Evolutionary conservation across 2,797 vertebrate genomes (phyloP), one percentile per base, ranked within the genome.

Genomic region (Brachymystax lenok): DNA sequence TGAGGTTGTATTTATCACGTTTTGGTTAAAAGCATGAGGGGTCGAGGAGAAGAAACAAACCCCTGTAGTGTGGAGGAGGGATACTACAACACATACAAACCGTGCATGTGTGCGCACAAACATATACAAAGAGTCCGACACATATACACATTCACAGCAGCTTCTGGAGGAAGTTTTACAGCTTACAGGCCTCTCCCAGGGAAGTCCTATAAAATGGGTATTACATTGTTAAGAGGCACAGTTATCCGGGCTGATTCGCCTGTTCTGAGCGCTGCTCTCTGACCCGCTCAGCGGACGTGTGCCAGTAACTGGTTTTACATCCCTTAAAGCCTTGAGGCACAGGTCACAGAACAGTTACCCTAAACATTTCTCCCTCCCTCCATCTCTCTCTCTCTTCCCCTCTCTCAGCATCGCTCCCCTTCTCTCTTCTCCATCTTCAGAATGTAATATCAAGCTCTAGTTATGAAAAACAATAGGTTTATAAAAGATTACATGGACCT

Each of bases 161-260:
- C 78, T 77, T 80, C 63, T 78, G 72, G 71, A 79, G 82, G 80
- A 83, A 80, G 79, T 79, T 80, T 83, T 87, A 82, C 80, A 83
- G 76, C 77, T 79, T 80, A 69, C 76, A 76, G 76, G 52, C 68
- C 59, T 80, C 80, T 80, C 76, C 77, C 74, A 74, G 74, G 78
- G 78, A 81, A 85, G 78, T 73, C 75, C 76, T 77, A 79, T 85
- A 82, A 85, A 87, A 46, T 46, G 10, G 40, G 40, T 81, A 83
- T 79, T 76, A 85, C 78, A 85, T n/a, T 83, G 83, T 77, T 80
- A 74, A 74, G 72, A 51, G 40, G 72, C 21, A 73, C 63, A 46
- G 77, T 85, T 79, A 82, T 79, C 76, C 67, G 72, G 71, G 54
- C 67, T 82, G 67, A 28, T 28, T 14, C 27, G 14, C 63, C 63